Base-by-base conservation (phyloP, 2,888 invertebrate genomes). In the Lasioglossum zephyrum region DNA sequence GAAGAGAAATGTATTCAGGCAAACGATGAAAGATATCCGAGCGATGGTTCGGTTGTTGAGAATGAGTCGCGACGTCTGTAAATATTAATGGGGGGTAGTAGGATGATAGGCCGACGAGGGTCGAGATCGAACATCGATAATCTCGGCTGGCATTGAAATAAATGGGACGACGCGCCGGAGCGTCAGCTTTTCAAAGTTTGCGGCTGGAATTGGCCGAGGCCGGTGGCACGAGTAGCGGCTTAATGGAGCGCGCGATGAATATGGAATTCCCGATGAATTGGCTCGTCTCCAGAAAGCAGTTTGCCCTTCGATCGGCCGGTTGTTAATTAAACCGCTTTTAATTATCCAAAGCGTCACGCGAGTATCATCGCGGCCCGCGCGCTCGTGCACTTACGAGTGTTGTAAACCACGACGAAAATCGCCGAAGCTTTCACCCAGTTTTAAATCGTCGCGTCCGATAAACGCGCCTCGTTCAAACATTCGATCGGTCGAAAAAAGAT, bases 181-280 rank as follows among this genome's bases (percentile, higher is more conserved):
- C 80, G 86, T 80, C 80, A 78, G 81, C 83, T 87, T 83, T 83
- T 83, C 76, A 83, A 87, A 87, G 87, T 87, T 87, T 86, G 87
- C 87, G 87, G 80, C 87, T 83, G 81, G 86, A 83, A 87, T 81
- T 86, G 87, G 83, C 76, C 72, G 77, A 77, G 60, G 77, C 77
- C 79, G 73, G 53, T 53, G 63, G 80, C 73, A 73, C 57, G 70
- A 87, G 83, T 73, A 87, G 82, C 60, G 72, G 87, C 78, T 87
- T 87, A 87, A 87, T 87, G 87, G 87, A 87, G 83, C 87, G 84
- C 81, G 78, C 87, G 81, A 86, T 87, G 87, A 87, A 87, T 87
- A 87, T 87, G 87, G 87, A 87, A 87, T 84, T 87, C 83, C 73
- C 87, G 81, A 87, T 87, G 87, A 87, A 87, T 87, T 87, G 87